Base-by-base conservation (phyloP, 2,797 vertebrate genomes). In the Sphenodon punctatus region DNA sequence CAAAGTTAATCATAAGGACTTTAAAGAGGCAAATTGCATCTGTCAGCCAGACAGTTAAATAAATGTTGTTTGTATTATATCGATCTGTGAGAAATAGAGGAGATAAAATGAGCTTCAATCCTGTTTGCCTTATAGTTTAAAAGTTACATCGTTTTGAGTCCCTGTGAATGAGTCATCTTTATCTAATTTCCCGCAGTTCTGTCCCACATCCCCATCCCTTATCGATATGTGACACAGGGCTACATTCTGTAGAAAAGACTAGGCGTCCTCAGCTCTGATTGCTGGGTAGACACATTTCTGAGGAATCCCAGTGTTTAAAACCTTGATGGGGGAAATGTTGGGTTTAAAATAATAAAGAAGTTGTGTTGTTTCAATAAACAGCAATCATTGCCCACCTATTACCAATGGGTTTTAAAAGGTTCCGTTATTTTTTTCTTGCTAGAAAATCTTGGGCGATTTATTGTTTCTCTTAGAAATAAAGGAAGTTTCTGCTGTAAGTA, bases 11-110 rank as follows among this genome's bases (percentile, higher is more conserved):
- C n/a, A n/a, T n/a, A n/a, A n/a, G n/a, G n/a, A n/a, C n/a, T n/a
- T n/a, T n/a, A n/a, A n/a, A n/a, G n/a, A n/a, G n/a, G n/a, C n/a
- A n/a, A n/a, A n/a, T n/a, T n/a, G n/a, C n/a, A n/a, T n/a, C n/a
- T n/a, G n/a, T n/a, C 4, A 22, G 2, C 11, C 16, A 20, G 16
- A 11, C 66, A 78, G 80, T 68, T 14, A 70, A 82, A 51, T 0
- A 78, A 93, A 90, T 87, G 87, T 60, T 51, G n/a, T 87, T 87
- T 22, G 4, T 51, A 59, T 43, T 38, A 2, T 64, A 11, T 17
- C 5, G 27, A 45, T 10, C 32, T 58, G 13, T 7, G 36, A 58
- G 4, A 32, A 14, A 36, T 32, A 12, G 53, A 34, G 5, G 84
- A 78, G 63, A 59, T 8, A 34, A 67, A 22, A 20, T 0, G 23